phyloP scores from a whole-genome alignment of 2,888 invertebrate genomes.

The Cataglyphis cursor region DNA sequence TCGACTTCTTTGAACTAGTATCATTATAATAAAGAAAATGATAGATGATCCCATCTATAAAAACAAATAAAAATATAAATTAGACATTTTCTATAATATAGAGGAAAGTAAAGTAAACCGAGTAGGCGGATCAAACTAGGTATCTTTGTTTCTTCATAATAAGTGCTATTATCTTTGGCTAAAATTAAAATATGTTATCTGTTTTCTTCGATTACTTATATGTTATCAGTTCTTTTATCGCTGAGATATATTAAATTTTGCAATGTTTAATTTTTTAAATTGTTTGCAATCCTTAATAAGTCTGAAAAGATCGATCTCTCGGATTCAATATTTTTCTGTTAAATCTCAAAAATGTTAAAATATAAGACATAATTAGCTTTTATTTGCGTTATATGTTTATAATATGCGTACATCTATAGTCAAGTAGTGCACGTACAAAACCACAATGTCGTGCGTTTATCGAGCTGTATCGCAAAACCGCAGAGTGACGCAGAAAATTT shows the following conservation, averaged over 20 bases:
- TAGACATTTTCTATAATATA: too few species aligned
- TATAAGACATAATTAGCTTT: neutral
- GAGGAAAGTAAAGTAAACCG: too few species aligned
- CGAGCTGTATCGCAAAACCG: constrained; percentile 75
- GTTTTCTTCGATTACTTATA: neutral
- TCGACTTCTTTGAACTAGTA: too few species aligned
- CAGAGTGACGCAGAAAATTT: constrained; percentile 74
- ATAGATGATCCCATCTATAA: too few species aligned
- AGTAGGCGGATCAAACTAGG: too few species aligned
- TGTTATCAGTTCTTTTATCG: neutral
- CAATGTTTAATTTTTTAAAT: neutral
- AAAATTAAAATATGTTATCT: neutral
- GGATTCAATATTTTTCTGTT: neutral
- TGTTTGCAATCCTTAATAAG: neutral
- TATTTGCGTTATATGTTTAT: neutral
- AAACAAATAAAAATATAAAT: too few species aligned
- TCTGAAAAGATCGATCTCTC: neutral
- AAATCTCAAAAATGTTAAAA: neutral
- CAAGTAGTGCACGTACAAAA: constrained; percentile 25
- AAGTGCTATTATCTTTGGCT: too few species aligned
- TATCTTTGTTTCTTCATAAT: too few species aligned
- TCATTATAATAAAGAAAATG: too few species aligned
- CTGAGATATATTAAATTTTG: neutral
- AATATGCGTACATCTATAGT: neutral
- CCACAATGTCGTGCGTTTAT: constrained; percentile 65